Conservation (phyloP, 2,797 vertebrate genomes). For the Parauchenoglanis ngamensis region DNA sequence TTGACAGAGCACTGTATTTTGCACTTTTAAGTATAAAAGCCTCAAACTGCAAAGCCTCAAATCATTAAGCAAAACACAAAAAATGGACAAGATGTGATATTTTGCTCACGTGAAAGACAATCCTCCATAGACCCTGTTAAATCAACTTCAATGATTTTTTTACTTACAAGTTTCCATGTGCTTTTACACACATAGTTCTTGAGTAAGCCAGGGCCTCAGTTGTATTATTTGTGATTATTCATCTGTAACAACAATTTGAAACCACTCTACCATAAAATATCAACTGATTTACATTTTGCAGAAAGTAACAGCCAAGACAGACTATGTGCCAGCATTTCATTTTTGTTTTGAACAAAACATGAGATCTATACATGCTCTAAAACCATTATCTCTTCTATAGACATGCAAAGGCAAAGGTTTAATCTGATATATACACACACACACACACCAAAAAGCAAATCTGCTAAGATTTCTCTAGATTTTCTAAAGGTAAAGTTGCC, state of each 20-base stretch:
- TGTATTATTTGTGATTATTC: neutral
- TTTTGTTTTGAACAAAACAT: neutral
- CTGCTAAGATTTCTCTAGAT: neutral
- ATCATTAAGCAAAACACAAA: neutral
- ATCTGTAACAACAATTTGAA: neutral
- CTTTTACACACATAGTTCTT: neutral
- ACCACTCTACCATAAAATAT: neutral
- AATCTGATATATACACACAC: neutral
- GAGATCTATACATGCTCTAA: neutral
- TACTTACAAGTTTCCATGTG: neutral
- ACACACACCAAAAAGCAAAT: neutral
- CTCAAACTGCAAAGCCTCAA: neutral
- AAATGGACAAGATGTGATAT: neutral
- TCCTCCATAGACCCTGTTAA: neutral
- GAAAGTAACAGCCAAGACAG: neutral
- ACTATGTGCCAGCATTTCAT: neutral
- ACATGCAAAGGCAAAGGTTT: neutral
- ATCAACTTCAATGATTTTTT: neutral
- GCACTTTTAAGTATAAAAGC: neutral
- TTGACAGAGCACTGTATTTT: neutral
- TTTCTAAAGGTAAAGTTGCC: neutral
- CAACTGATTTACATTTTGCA: neutral
- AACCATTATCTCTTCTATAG: neutral
- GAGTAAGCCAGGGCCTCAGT: neutral
- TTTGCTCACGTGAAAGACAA: neutral